These are phyloP conservation scores for Eristalis tenax DNA, from an alignment of 2,888 invertebrate species.

Conservation along the genomic window DNA sequence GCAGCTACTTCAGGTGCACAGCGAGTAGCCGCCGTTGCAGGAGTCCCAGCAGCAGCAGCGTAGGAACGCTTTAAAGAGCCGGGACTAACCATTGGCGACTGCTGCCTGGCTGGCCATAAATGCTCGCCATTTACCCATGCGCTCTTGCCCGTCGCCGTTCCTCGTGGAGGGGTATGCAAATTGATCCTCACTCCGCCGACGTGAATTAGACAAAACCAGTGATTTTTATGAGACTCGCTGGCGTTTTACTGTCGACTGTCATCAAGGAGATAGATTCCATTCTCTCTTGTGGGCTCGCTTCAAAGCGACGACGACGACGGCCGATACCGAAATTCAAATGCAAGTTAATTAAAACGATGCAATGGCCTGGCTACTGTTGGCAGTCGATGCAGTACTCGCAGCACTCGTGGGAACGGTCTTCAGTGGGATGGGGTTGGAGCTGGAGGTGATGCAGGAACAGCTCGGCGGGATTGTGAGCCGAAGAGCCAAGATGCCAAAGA, in stretches of 20 bases:
- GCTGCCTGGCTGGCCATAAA: constrained; percentile 42
- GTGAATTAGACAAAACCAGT: constrained; percentile 62
- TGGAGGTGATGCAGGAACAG: not conserved
- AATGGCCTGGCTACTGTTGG: constrained; percentile 60
- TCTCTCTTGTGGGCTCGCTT: not conserved
- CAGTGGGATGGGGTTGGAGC: not conserved
- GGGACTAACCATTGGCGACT: constrained; percentile 40
- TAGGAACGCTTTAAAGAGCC: constrained; percentile 46
- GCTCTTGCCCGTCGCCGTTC: not conserved
- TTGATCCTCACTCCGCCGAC: constrained; percentile 56
- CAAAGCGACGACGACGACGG: constrained; percentile 12
- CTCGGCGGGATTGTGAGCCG: not conserved
- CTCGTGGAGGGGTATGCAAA: constrained; percentile 48
- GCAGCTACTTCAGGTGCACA: constrained; percentile 67
- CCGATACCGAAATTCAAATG: constrained; percentile 45
- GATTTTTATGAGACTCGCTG: constrained; percentile 59
- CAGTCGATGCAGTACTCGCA: constrained; percentile 23
- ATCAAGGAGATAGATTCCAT: constrained; percentile 18
- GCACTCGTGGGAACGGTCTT: constrained; percentile 6
- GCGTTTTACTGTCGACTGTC: constrained; percentile 43
- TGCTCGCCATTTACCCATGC: constrained; percentile 20
- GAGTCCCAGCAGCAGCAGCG: not conserved
- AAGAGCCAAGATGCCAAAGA: no score
- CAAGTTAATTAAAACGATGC: constrained; percentile 70
- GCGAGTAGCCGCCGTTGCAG: no score